These are phyloP conservation scores for Ctenicera cuprea DNA, from an alignment of 2,888 invertebrate genomes.

Conservation along the genomic window DNA sequence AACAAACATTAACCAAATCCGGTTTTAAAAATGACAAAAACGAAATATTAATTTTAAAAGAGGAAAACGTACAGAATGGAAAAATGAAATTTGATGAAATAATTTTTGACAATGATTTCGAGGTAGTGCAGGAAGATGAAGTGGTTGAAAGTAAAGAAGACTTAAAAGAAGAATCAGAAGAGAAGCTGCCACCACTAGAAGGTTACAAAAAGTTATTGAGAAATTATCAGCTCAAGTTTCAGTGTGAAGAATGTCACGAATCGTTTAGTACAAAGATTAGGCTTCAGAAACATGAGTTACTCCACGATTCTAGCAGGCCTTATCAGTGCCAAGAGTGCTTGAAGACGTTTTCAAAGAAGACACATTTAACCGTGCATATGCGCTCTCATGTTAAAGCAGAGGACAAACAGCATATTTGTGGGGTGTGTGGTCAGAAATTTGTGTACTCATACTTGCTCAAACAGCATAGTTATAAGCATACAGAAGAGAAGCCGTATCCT, in stretches of 20 bases:
- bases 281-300: slow-evolving; percentile 44
- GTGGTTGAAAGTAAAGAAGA: neutral
- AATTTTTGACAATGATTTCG: slow-evolving; percentile 5
- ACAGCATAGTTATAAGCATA: slow-evolving; percentile 67
- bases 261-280: slow-evolving; percentile 42
- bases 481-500: slow-evolving; percentile 66
- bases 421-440: slow-evolving; percentile 63
- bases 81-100: slow-evolving; percentile 18
- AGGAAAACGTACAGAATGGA: neutral
- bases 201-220: neutral
- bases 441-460: slow-evolving; percentile 64
- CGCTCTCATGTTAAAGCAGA: slow-evolving; percentile 53
- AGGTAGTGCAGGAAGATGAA: slow-evolving; percentile 25
- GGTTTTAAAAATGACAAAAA: neutral
- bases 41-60: neutral
- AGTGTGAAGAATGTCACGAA: slow-evolving; percentile 51
- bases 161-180: neutral
- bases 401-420: slow-evolving; percentile 56
- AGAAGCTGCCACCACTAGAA: neutral
- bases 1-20: too few species aligned
- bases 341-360: slow-evolving; percentile 53
- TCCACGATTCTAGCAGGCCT: slow-evolving; percentile 37
- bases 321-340: slow-evolving; percentile 57
- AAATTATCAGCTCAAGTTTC: slow-evolving; percentile 14
- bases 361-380: slow-evolving; percentile 54